phyloP scores from a whole-genome alignment of 1,140 invertebrate genomes.

The Phocides pigmalion region DNA sequence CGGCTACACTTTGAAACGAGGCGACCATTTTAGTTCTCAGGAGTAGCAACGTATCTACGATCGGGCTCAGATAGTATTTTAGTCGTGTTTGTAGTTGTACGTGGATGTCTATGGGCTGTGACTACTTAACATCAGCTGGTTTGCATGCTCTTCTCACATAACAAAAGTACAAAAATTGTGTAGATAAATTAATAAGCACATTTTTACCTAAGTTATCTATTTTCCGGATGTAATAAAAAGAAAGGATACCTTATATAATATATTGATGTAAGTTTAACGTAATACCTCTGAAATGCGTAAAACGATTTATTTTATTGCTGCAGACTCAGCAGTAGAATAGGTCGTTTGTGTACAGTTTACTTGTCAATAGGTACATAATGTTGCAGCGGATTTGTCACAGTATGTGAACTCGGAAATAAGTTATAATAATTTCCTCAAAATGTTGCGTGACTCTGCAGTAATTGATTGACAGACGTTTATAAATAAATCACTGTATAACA shows the following conservation, averaged over 20 bases:
- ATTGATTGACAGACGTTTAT: not conserved
- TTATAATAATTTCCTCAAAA: conserved; percentile 5
- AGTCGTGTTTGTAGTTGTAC: too few species aligned
- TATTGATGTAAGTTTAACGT: not conserved
- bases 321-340: conserved; percentile 1
- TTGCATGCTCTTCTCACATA: too few species aligned
- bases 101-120: too few species aligned
- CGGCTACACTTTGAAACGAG: too few species aligned
- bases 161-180: too few species aligned
- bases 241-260: not conserved
- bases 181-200: too few species aligned
- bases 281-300: not conserved
- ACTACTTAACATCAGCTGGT: too few species aligned
- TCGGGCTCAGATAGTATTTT: too few species aligned
- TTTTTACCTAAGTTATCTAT: too few species aligned
- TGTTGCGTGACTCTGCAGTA: not conserved
- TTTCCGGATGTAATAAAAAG: not conserved
- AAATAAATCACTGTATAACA: not conserved
- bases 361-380: not conserved
- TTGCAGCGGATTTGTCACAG: not conserved
- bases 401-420: conserved; percentile 13
- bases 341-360: conserved; percentile 20
- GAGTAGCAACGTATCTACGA: too few species aligned
- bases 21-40: too few species aligned
- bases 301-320: conserved; percentile 16